phyloP scores from a whole-genome alignment of 2,113 vertebrate genomes.

The Eulacestoma nigropectus region DNA sequence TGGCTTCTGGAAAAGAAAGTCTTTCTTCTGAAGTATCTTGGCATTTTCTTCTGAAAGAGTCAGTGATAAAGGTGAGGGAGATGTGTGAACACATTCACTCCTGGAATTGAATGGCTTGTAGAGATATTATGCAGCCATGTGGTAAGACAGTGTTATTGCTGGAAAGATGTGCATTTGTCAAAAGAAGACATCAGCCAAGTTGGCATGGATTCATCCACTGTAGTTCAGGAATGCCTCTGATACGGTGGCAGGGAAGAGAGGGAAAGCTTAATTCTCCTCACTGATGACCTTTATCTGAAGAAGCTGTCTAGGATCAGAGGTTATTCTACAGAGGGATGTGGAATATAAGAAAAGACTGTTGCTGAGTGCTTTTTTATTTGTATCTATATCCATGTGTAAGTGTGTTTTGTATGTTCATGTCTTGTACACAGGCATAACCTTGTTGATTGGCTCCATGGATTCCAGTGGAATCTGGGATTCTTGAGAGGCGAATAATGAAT shows the following conservation, averaged over 20 bases:
- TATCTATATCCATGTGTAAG: neutral
- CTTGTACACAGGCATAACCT: neutral
- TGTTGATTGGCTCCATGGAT: neutral
- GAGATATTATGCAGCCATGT: neutral
- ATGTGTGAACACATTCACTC: neutral
- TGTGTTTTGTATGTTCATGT: neutral
- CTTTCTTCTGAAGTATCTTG: neutral
- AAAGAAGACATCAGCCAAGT: neutral
- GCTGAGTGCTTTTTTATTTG: neutral
- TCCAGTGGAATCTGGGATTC: neutral
- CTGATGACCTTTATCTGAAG: neutral
- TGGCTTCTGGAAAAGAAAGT: neutral
- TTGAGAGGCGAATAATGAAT: neutral
- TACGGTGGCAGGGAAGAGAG: rapidly evolving
- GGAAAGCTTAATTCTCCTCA: neutral
- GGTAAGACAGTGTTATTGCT: neutral
- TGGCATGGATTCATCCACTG: neutral
- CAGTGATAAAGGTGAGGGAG: neutral
- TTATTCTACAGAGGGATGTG: neutral
- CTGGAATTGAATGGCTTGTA: neutral
- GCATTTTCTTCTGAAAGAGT: neutral
- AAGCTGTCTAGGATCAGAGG: neutral
- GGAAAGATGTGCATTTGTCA: neutral
- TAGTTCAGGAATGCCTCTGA: neutral
- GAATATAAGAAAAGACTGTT: neutral